Percentiles rank a stretch among this genome's conserved stretches.
phyloP scores from a whole-genome alignment of 2,797 vertebrate genomes.

The Micromesistius poutassou region DNA sequence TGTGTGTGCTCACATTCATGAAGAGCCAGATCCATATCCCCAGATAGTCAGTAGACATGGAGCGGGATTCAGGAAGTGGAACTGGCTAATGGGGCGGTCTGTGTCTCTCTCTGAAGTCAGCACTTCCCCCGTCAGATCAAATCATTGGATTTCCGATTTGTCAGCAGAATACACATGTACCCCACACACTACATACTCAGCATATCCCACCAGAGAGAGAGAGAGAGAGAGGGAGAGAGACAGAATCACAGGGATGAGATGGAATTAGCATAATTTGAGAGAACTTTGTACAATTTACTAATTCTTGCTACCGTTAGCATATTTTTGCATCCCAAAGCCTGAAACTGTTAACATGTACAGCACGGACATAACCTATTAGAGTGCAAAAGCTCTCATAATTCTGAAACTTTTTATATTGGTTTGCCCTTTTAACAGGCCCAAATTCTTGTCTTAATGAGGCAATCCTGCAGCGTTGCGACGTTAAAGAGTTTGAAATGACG shows the following conservation, averaged over 20 bases:
- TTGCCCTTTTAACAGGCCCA: too few relatives aligned
- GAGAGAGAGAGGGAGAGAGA: background rate
- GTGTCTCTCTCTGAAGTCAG: slow-evolving; percentile 50
- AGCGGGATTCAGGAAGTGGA: background rate
- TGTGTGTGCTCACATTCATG: background rate
- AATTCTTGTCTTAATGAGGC: too few relatives aligned
- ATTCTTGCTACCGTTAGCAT: slow-evolving; percentile 13
- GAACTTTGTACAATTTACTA: background rate
- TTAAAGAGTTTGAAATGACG: too few relatives aligned
- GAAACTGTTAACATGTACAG: too few relatives aligned
- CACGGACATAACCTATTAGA: too few relatives aligned
- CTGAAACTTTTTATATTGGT: too few relatives aligned
- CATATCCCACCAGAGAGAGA: slow-evolving; percentile 24
- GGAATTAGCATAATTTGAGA: slow-evolving; percentile 2
- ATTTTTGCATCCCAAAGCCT: too few relatives aligned
- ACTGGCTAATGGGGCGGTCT: background rate
- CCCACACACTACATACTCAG: slow-evolving; percentile 26
- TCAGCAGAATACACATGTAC: slow-evolving; percentile 48
- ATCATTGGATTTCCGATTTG: slow-evolving; percentile 57
- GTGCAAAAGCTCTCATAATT: too few relatives aligned
- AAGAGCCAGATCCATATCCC: slow-evolving; percentile 9
- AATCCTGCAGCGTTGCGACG: too few relatives aligned
- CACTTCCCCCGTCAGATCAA: slow-evolving; percentile 53
- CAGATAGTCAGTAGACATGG: slow-evolving; percentile 16
- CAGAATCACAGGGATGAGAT: slow-evolving; percentile 1